phyloP scores from a whole-genome alignment of 1,140 invertebrate species.

The Prorops nasuta region DNA sequence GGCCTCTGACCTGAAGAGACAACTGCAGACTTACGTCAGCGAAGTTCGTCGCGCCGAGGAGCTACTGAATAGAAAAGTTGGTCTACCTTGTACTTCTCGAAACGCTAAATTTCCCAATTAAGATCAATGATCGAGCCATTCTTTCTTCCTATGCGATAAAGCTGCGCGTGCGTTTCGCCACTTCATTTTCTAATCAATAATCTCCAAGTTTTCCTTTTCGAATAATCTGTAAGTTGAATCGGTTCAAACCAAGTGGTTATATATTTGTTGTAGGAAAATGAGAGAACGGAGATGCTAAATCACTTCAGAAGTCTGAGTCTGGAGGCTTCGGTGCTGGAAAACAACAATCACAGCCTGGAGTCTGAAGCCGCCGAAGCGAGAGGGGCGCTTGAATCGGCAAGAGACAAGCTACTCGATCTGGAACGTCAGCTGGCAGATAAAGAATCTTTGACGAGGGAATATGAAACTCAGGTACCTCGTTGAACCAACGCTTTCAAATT shows the following conservation, averaged over 20 bases:
- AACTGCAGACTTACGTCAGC: conserved; percentile 71
- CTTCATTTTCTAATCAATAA: too few relatives aligned
- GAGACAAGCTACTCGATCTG: conserved; percentile 57
- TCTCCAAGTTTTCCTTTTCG: too few relatives aligned
- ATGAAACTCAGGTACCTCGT: conserved; percentile 57
- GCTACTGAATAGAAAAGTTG: conserved; percentile 64
- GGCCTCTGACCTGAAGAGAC: conserved; percentile 66
- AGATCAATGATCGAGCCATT: too few relatives aligned
- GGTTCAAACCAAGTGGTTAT: too few relatives aligned
- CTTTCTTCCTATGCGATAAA: too few relatives aligned
- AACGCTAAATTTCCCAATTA: too few relatives aligned
- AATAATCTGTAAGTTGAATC: too few relatives aligned
- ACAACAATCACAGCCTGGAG: conserved; percentile 71
- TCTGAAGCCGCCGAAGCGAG: conserved; percentile 66
- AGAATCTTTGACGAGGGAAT: conserved; percentile 56
- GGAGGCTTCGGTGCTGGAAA: conserved; percentile 70
- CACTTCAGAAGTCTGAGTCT: conserved; percentile 69
- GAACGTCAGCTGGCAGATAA: conserved; percentile 56
- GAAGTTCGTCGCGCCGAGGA: conserved; percentile 71
- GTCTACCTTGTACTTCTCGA: neutral
- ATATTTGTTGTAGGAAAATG: conserved; percentile 59
- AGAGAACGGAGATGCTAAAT: conserved; percentile 71
- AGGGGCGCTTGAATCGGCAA: conserved; percentile 55
- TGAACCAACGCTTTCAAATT: too few relatives aligned
- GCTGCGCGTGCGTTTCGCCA: too few relatives aligned